phyloP scores from a whole-genome alignment of 2,797 vertebrate genomes.

The Peromyscus nudipes region DNA sequence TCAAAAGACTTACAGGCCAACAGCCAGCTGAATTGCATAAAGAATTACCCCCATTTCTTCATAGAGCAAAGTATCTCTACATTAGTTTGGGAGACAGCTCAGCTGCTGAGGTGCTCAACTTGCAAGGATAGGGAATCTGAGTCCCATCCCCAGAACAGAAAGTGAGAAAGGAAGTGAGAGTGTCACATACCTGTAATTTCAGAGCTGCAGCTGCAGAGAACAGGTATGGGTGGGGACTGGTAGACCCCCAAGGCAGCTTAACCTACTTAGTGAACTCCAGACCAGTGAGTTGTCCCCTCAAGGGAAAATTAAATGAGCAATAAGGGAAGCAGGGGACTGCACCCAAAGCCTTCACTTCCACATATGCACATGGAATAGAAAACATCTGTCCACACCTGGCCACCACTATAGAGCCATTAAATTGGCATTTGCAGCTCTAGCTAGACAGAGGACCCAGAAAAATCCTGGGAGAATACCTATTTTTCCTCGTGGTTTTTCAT shows the following conservation, averaged over 20 bases:
- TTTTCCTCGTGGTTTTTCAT: constrained; percentile 23
- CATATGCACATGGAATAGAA: background rate
- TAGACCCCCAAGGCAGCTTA: background rate
- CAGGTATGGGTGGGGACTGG: background rate
- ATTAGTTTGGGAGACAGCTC: background rate
- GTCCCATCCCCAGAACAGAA: background rate
- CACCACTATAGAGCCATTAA: background rate
- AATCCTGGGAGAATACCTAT: background rate
- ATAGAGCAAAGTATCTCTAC: background rate
- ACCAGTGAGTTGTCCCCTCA: background rate
- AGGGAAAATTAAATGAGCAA: background rate
- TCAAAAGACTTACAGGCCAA: background rate
- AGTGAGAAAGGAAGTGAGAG: background rate
- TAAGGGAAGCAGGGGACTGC: background rate
- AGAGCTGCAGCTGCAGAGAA: background rate
- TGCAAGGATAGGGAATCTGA: background rate
- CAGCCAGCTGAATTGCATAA: background rate
- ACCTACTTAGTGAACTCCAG: background rate
- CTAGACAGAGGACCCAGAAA: background rate
- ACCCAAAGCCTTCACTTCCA: background rate
- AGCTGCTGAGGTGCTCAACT: background rate
- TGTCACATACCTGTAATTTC: background rate
- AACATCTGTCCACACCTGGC: background rate
- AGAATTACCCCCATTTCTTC: background rate
- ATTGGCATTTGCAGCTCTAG: background rate